Evolutionary conservation across 1,140 invertebrate species (phyloP).

Genomic region (Chymomyza costata): DNA sequence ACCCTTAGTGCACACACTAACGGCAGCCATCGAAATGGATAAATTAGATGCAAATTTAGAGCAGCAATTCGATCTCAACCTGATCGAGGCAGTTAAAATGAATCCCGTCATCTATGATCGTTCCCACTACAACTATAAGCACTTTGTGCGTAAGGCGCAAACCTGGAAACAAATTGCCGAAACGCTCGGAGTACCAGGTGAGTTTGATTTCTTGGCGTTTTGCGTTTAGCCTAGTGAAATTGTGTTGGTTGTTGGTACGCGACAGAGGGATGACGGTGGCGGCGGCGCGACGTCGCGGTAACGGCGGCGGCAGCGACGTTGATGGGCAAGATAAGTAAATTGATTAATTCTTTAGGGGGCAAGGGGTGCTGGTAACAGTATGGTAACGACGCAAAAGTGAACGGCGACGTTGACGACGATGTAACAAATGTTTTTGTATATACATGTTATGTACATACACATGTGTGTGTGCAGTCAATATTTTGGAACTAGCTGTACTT

Average conservation of each 20-base stretch:
- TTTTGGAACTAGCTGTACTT: slow-evolving; percentile 74
- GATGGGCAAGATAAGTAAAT: slow-evolving; percentile 7
- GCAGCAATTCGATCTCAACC: slow-evolving; percentile 72
- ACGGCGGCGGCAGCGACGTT: slow-evolving; percentile 35
- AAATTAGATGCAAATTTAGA: slow-evolving; percentile 71
- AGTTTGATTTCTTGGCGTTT: slow-evolving; percentile 34
- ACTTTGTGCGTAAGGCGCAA: slow-evolving; percentile 70
- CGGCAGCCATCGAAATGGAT: slow-evolving; percentile 63
- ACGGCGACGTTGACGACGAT: slow-evolving; percentile 49
- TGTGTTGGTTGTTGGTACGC: slow-evolving; percentile 19
- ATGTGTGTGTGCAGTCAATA: slow-evolving; percentile 54
- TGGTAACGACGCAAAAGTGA: slow-evolving; percentile 65
- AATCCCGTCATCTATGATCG: slow-evolving; percentile 74
- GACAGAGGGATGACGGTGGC: background rate
- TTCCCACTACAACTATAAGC: slow-evolving; percentile 72
- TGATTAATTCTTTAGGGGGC: slow-evolving; percentile 16
- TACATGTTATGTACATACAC: slow-evolving; percentile 25
- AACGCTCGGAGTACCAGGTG: slow-evolving; percentile 72
- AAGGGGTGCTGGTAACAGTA: slow-evolving; percentile 41
- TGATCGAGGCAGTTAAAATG: slow-evolving; percentile 70
- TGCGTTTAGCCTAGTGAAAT: slow-evolving; percentile 30
- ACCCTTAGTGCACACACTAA: slow-evolving; percentile 54
- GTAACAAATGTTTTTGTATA: slow-evolving; percentile 29
- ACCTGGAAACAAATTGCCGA: slow-evolving; percentile 73
- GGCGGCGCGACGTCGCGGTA: slow-evolving; percentile 27